These are phyloP conservation scores for Balanococcus diminutus DNA, from an alignment of 2,888 invertebrate species.

Conservation along the genomic window DNA sequence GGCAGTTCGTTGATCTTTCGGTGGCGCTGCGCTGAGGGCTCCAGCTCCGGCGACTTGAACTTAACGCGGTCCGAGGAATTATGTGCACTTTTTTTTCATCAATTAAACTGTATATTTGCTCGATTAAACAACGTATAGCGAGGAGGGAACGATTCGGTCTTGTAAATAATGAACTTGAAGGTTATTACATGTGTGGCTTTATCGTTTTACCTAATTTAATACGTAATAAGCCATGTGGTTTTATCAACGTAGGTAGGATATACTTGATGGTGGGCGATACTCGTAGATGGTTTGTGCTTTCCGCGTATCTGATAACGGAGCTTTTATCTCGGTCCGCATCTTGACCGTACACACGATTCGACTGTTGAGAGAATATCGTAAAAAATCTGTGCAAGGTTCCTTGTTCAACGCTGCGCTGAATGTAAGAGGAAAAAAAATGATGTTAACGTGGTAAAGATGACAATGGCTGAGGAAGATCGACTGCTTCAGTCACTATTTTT, in stretches of 20 bases:
- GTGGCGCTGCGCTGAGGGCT: not conserved
- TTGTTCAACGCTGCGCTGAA: not conserved
- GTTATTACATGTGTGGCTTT: not conserved
- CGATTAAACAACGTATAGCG: not conserved
- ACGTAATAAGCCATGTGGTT: not conserved
- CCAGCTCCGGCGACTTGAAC: not conserved
- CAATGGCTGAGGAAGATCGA: not conserved
- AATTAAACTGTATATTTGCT: not conserved
- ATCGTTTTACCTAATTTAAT: slow-evolving; percentile 11
- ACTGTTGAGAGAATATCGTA: not conserved
- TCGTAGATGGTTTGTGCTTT: not conserved
- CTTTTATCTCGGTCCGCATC: not conserved
- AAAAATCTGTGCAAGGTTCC: slow-evolving; percentile 1
- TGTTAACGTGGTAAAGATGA: not conserved
- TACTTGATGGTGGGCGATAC: not conserved
- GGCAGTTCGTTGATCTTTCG: slow-evolving; percentile 14
- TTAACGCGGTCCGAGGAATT: not conserved
- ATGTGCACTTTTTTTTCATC: not conserved
- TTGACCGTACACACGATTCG: not conserved
- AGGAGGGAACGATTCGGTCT: not conserved
- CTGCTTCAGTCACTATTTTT: too few species aligned
- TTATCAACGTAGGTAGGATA: not conserved
- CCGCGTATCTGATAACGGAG: not conserved
- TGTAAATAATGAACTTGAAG: slow-evolving; percentile 30
- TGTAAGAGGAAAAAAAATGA: not conserved